Evolutionary conservation across 2,888 invertebrate species (phyloP), one percentile per base, ranked within the genome.

Genomic region (Pomacea canaliculata): DNA sequence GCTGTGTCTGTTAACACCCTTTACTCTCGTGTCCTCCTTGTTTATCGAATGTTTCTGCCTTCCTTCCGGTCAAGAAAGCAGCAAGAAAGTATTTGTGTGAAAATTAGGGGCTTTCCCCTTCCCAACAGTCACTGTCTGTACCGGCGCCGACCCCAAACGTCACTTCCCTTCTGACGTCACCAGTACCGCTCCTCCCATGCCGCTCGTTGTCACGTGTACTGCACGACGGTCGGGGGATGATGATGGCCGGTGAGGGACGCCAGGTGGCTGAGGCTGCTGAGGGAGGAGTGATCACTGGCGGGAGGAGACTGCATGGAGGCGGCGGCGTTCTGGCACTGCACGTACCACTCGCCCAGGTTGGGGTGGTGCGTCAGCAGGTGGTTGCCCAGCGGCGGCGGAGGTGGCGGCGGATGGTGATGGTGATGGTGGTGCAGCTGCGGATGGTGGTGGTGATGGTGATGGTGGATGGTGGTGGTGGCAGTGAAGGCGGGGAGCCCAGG

Each of bases 281-380:
- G 88, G 59, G 93, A 93, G 77, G 95, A 93, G 60, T 94, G 94
- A 85, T 94, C 94, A 80, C 94, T 94, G 76, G 94, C 85, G 69
- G 94, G 92, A 13, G 94, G 93, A 83, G 93, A 93, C 76, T 93
- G 93, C 91, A 94, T 94, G 9, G 91, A 79, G 49, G 65, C 72
- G 5, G 89, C 89, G 73, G 91, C 90, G 80, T 91, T 92, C 90
- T 95, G 96, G 85, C 95, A 95, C 37, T 37, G 37, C 76, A 95
- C 94, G 91, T 96, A 95, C 93, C 96, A 94, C 83, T 96, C 96
- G 86, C 93, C 93, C 81, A 94, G 90, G 89, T 95, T 94, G n/a
- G 83, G 79, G 37, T 84, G 80, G 76, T 83, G 83, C 51, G 83
- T 80, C 18, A 84, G 71, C 60, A 73, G 78, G 66, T 74, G 79